Evolutionary conservation across 2,797 vertebrate species (phyloP), one percentile per base, ranked within the genome.

Genomic region (Peromyscus nudipes): DNA sequence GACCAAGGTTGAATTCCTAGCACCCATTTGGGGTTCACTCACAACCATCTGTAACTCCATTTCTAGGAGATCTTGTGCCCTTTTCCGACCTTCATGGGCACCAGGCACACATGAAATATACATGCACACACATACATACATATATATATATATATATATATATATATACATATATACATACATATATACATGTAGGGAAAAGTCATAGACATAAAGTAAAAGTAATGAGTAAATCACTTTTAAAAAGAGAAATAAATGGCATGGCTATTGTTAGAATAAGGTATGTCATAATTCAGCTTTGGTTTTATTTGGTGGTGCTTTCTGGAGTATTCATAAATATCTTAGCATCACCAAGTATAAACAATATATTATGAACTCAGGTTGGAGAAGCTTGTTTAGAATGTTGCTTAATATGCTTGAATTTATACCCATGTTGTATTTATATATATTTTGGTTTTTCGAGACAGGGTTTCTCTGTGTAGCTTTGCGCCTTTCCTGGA

Each of bases 361-460:
- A 49, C 16, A 92, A 12, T 65, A 76, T 69, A 60, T 83, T 95
- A 34, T 13, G 52, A 89, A 92, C 67, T 93, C n/a, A 84, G 25
- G 31, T 57, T 81, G n/a, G n/a, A n/a, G 17, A 96, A 81, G 75
- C 84, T 96, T 95, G n/a, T 82, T 82, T 92, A 75, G 49, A 91
- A 89, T 95, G 9, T 88, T 93, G 88, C 25, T 97, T 95, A 86
- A 71, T 86, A 55, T 84, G 29, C 16, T 65, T 52, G 1, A 69
- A n/a, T 95, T 29, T 89, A 10, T 89, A 65, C 37, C 49, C 13
- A 81, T 57, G 60, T 92, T 96, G 25, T 16, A 89, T 94, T 96
- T 97, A 55, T 62, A 40, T 46, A 19, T 85, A 43, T 91, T 2
- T 52, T 52, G n/a, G n/a, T n/a, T n/a, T n/a, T n/a, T n/a, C n/a